Evolutionary conservation across 2,888 invertebrate genomes (phyloP), one percentile per base, ranked within the genome.

Genomic region (Andrena praecox): DNA sequence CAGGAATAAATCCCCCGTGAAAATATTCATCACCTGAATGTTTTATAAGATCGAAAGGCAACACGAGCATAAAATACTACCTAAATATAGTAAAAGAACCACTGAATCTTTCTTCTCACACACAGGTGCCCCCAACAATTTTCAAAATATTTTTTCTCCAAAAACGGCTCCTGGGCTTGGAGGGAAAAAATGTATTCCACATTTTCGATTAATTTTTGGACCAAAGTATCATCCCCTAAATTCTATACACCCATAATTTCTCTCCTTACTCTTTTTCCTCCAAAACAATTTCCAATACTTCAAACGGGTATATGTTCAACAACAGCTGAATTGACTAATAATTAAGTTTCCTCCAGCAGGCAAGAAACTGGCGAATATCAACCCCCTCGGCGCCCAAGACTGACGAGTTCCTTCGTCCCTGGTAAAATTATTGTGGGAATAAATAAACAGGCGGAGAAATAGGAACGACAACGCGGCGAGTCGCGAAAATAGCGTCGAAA

Each of bases 401-500:
- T 70, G 42, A 33, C 7, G 70, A 16, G 10, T 27, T 48, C 50
- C n/a, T n/a, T 31, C n/a, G 42, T 5, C n/a, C 2, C 6, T 2
- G 56, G 7, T 24, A 4, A 67, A 62, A 77, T 35, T 12, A 52
- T 62, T 67, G n/a, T 42, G 52, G 10, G 48, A 68, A 42, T 66
- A 70, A 72, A 85, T 71, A 75, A 76, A 62, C 68, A 72, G 75
- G 56, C 20, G 42, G 54, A 31, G 16, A 54, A 77, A 48, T 48
- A 52, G 33, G 52, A 73, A 76, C 42, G 78, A 79, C 76, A 59
- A 73, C 72, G 74, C 73, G 59, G 77, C 60, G 63, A 78, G 84
- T 83, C 74, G 83, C 52, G 77, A 83, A 80, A 87, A 86, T 81
- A 78, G 80, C 81, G 74, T 73, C 70, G 80, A 83, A 80, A 73